Evolutionary conservation across 2,113 vertebrate genomes (phyloP).

Genomic region (Octodon degus): DNA sequence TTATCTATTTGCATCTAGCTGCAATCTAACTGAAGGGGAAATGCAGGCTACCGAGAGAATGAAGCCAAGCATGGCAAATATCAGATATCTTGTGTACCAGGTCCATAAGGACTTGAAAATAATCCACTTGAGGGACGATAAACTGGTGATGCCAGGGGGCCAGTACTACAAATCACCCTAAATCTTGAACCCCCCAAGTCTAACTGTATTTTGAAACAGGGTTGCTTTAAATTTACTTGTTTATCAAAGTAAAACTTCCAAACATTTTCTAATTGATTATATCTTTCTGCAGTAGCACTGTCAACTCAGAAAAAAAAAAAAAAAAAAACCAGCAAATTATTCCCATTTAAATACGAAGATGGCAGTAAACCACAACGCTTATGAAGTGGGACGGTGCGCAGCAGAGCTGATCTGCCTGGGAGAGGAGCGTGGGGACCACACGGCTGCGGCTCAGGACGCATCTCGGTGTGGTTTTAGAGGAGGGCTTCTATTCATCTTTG

Average conservation of each 20-base stretch:
- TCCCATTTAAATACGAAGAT: conserved; percentile 37
- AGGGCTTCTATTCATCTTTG: background rate
- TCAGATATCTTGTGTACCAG: background rate
- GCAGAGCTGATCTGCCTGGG: background rate
- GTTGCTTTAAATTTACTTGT: background rate
- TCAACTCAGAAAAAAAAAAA: background rate
- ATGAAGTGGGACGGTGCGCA: background rate
- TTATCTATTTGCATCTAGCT: background rate
- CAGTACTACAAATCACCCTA: background rate
- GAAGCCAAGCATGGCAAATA: background rate
- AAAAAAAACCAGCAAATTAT: background rate
- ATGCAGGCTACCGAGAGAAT: background rate
- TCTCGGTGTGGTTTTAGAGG: background rate
- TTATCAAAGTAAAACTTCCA: background rate
- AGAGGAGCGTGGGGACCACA: background rate
- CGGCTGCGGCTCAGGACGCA: background rate
- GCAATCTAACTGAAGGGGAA: background rate
- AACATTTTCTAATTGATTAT: background rate
- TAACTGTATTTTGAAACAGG: background rate
- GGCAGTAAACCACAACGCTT: background rate
- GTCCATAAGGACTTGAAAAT: background rate
- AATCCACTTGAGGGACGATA: background rate
- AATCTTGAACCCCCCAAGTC: background rate
- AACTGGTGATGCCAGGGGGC: background rate
- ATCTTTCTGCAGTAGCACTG: conserved; percentile 42